Conservation (phyloP, 2,888 invertebrate genomes). For the Erebia epiphron region DNA sequence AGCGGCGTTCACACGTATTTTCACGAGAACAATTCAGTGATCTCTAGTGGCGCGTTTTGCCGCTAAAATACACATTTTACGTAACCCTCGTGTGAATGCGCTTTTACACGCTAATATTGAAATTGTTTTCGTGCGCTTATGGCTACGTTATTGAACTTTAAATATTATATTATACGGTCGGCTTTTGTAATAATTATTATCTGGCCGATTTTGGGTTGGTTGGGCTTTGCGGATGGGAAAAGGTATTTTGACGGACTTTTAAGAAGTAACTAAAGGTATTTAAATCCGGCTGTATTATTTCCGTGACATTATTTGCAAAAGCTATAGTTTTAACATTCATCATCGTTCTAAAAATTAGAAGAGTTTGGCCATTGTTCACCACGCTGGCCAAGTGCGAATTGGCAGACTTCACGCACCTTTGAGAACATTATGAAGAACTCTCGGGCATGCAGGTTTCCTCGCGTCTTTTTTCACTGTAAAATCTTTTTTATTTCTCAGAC, state of each 20-base stretch:
- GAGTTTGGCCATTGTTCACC: no score
- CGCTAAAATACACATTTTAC: constrained; percentile 42
- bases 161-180: constrained; percentile 40
- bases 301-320: no score
- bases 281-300: background rate
- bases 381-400: no score
- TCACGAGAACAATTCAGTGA: constrained; percentile 40
- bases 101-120: constrained; percentile 43
- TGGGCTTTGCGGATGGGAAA: background rate
- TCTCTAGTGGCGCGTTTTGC: constrained; percentile 36
- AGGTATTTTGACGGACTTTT: background rate
- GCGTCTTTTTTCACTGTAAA: no score
- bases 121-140: constrained; percentile 35
- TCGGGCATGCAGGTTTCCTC: no score
- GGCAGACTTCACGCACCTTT: no score
- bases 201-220: background rate
- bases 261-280: background rate
- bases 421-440: no score
- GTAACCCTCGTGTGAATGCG: constrained; percentile 26
- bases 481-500: no score
- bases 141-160: constrained; percentile 42
- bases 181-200: constrained; percentile 31
- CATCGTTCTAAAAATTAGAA: no score
- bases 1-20: constrained; percentile 24
- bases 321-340: no score